Evolutionary conservation across 2,113 vertebrate species (phyloP).

Genomic region (Cairina moschata): DNA sequence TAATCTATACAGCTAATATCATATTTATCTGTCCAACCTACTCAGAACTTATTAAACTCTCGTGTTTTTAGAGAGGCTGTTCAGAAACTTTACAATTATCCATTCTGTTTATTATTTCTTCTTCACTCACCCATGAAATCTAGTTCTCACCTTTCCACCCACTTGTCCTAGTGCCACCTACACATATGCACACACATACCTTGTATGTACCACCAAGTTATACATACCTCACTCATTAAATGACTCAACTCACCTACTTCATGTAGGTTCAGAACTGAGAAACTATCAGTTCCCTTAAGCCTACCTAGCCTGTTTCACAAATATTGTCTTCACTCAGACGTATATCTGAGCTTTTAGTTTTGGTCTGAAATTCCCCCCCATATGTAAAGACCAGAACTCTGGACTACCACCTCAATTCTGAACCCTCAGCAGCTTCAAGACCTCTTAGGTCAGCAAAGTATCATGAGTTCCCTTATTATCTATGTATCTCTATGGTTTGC

Average conservation of each 20-base stretch:
- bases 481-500: background rate
- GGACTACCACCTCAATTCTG: background rate
- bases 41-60: conserved; percentile 32
- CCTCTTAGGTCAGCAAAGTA: background rate
- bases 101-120: conserved; percentile 39
- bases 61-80: background rate
- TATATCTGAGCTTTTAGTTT: background rate
- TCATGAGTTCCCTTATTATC: background rate
- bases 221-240: background rate
- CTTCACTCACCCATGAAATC: background rate
- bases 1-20: background rate
- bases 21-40: background rate
- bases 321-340: background rate
- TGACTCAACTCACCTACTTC: background rate
- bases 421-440: background rate
- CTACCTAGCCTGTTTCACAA: background rate
- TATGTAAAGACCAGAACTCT: background rate
- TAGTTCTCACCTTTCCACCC: background rate
- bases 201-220: background rate
- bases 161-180: background rate
- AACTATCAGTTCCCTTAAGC: background rate
- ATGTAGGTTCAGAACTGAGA: background rate
- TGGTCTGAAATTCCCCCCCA: background rate
- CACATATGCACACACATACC: background rate
- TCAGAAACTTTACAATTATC: conserved; percentile 29